These are phyloP conservation scores for Lochmaea crataegi DNA, from an alignment of 2,888 invertebrate genomes.

Conservation along the genomic window DNA sequence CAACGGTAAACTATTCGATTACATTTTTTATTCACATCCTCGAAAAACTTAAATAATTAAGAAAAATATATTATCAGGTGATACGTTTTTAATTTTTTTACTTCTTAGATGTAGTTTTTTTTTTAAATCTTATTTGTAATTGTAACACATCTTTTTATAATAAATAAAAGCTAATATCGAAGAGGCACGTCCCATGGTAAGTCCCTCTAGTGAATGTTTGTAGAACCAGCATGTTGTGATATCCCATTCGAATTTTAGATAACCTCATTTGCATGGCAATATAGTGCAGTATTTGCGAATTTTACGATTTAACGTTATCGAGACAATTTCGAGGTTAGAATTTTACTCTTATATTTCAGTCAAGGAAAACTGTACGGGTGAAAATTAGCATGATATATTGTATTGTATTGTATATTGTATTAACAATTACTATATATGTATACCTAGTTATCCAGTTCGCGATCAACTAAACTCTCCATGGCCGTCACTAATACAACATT, in stretches of 20 bases:
- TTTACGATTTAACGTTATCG: no score
- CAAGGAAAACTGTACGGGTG: no score
- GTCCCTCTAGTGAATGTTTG: slow-evolving; percentile 35
- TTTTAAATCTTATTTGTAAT: slow-evolving; percentile 7
- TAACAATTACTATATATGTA: no score
- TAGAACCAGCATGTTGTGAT: slow-evolving; percentile 34
- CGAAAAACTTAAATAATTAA: not conserved
- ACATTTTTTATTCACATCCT: not conserved
- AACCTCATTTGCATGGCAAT: slow-evolving; percentile 9
- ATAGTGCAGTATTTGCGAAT: not conserved
- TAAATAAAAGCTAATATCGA: slow-evolving; percentile 59
- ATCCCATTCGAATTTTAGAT: slow-evolving; percentile 1
- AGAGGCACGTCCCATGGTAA: slow-evolving; percentile 56
- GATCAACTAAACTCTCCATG: no score
- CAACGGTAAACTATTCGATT: not conserved
- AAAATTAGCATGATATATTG: no score
- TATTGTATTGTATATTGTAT: no score
- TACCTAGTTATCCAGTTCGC: no score
- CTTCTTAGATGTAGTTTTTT: not conserved
- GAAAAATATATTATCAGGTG: slow-evolving; percentile 8
- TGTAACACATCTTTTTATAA: slow-evolving; percentile 26
- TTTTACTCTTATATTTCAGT: no score
- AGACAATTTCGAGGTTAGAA: no score
- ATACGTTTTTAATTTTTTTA: not conserved
- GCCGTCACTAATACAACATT: no score